These are phyloP conservation scores for Drosophila truncata DNA, from an alignment of 1,140 invertebrate genomes.

Conservation along the genomic window DNA sequence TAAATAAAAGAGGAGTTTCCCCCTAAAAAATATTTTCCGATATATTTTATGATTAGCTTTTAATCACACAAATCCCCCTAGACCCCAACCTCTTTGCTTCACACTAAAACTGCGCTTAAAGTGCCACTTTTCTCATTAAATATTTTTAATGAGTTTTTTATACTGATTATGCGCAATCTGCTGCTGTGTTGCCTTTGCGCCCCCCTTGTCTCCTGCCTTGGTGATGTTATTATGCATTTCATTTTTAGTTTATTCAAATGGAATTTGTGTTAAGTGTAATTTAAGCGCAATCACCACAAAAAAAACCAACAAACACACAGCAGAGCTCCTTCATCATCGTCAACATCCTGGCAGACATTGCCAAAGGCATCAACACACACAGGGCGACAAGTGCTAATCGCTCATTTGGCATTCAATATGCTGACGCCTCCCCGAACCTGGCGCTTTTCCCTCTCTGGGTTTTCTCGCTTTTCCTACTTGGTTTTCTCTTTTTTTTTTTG, in stretches of 20 bases:
- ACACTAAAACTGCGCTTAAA: slow-evolving; percentile 10
- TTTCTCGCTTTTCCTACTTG: background rate
- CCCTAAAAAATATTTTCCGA: background rate
- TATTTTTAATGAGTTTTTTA: slow-evolving; percentile 37
- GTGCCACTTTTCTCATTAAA: slow-evolving; percentile 16
- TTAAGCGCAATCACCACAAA: slow-evolving; percentile 54
- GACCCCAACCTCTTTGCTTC: slow-evolving; percentile 3
- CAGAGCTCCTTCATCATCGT: slow-evolving; percentile 32
- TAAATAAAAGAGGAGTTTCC: background rate
- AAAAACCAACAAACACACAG: slow-evolving; percentile 31
- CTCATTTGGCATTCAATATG: slow-evolving; percentile 76
- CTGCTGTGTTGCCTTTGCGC: background rate
- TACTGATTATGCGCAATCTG: slow-evolving; percentile 6
- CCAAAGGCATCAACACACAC: slow-evolving; percentile 34
- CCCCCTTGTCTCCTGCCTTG: background rate
- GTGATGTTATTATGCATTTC: slow-evolving; percentile 18
- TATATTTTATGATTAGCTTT: slow-evolving; percentile 3
- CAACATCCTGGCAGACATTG: slow-evolving; percentile 33
- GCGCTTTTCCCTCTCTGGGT: background rate
- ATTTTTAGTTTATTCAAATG: slow-evolving; percentile 62
- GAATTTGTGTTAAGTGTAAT: slow-evolving; percentile 55
- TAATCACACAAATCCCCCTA: slow-evolving; percentile 10
- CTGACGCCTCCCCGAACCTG: slow-evolving; percentile 10
- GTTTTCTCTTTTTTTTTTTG: slow-evolving; percentile 12
- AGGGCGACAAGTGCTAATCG: slow-evolving; percentile 65